These are phyloP conservation scores for Oxyruncus cristatus DNA, from an alignment of 2,113 vertebrate genomes.

Conservation along the genomic window DNA sequence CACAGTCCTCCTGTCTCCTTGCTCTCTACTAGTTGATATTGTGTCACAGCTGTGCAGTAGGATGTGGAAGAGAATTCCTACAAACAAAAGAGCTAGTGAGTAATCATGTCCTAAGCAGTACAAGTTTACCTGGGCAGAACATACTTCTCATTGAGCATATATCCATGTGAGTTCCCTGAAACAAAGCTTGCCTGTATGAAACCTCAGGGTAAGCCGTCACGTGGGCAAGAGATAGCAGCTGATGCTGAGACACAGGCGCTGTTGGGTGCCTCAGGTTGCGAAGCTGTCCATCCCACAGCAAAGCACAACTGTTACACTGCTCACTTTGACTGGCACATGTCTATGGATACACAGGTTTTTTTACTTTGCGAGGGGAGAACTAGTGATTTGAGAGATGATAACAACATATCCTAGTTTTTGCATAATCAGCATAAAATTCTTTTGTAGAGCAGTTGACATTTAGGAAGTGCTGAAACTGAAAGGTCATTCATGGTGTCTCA, in stretches of 20 bases:
- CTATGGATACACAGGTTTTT: background rate
- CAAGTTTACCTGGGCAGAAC: background rate
- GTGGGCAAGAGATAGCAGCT: background rate
- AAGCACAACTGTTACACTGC: background rate
- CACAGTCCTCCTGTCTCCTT: background rate
- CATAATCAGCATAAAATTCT: background rate
- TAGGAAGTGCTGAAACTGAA: background rate
- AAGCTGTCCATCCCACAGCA: background rate
- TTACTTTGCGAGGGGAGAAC: background rate
- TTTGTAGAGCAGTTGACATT: background rate
- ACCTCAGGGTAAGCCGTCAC: background rate
- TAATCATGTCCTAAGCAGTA: background rate
- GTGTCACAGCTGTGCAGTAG: background rate
- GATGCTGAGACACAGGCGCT: fast-evolving
- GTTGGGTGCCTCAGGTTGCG: fast-evolving
- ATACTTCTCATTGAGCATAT: background rate
- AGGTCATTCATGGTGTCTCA: background rate
- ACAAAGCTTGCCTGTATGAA: background rate
- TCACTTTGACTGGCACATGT: background rate
- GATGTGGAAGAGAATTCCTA: background rate
- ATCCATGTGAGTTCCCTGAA: background rate
- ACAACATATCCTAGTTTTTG: background rate
- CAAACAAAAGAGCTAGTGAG: background rate
- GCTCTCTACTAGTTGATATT: background rate
- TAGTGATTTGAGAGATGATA: background rate